These are phyloP conservation scores for Neria commutata DNA, from an alignment of 2,888 invertebrate species.

Conservation along the genomic window DNA sequence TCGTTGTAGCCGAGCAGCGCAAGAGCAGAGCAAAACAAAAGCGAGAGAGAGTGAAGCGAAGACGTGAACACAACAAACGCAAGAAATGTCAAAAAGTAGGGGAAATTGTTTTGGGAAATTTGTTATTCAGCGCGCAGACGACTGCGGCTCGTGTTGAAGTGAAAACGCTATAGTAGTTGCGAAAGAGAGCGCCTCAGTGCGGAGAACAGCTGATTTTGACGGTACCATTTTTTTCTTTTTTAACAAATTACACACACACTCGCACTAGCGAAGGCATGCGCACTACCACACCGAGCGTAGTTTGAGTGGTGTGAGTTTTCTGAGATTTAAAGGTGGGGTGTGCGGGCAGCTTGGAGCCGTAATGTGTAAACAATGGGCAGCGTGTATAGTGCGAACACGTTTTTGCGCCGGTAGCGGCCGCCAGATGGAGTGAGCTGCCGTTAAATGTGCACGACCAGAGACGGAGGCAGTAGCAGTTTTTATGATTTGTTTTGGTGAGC, in stretches of 20 bases:
- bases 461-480: constrained; percentile 10
- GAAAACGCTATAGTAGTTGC: constrained; percentile 8
- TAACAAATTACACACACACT: neutral
- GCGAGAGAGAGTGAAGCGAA: constrained; percentile 7
- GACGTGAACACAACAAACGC: constrained; percentile 22
- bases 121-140: constrained; percentile 40
- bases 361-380: neutral
- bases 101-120: constrained; percentile 57
- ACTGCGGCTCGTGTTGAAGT: constrained; percentile 7
- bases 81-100: constrained; percentile 43
- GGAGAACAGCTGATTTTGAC: constrained; percentile 32
- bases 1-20: neutral
- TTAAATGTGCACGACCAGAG: constrained; percentile 22
- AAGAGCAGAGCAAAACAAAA: constrained; percentile 20
- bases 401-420: constrained; percentile 24
- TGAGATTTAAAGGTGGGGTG: constrained; percentile 8
- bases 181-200: constrained; percentile 22
- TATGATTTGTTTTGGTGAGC: constrained; percentile 21
- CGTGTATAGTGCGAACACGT: neutral
- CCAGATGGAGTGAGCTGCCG: constrained; percentile 31
- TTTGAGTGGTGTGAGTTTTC: constrained; percentile 15
- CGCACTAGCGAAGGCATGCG: neutral
- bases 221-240: constrained; percentile 14
- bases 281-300: neutral
- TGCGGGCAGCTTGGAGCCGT: neutral